phyloP scores from a whole-genome alignment of 2,888 invertebrate species.

The Ephialtes manifestator region DNA sequence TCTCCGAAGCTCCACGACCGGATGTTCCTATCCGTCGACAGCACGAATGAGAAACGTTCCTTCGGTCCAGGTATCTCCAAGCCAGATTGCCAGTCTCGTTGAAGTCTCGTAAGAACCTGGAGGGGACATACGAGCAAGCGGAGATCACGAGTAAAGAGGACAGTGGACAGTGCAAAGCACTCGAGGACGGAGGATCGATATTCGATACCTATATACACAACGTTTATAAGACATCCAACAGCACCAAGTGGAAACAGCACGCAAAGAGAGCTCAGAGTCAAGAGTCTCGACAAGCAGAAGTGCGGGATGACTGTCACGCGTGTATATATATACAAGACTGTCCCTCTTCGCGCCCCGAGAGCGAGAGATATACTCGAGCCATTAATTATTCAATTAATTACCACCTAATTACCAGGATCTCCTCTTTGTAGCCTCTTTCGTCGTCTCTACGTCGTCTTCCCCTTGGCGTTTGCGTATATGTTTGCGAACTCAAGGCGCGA shows the following conservation, averaged over 20 bases:
- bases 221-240: constrained; percentile 49
- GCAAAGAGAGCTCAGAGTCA: background rate
- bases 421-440: constrained; percentile 67
- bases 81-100: constrained; percentile 29
- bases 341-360: constrained; percentile 28
- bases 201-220: constrained; percentile 68
- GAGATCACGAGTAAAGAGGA: constrained; percentile 40
- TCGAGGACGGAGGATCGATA: constrained; percentile 67
- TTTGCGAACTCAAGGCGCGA: constrained; percentile 57
- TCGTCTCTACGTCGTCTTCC: constrained; percentile 46
- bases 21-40: background rate
- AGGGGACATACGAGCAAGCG: background rate
- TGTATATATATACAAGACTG: constrained; percentile 20
- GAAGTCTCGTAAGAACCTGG: constrained; percentile 27
- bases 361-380: constrained; percentile 70
- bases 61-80: constrained; percentile 16
- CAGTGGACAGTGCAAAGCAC: constrained; percentile 36
- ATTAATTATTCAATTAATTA: constrained; percentile 84
- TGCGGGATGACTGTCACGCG: constrained; percentile 52
- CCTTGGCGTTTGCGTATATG: constrained; percentile 39
- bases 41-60: background rate
- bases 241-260: background rate
- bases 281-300: background rate
- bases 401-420: constrained; percentile 81
- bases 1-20: background rate